These are phyloP conservation scores for Acipenser oxyrinchus DNA, from an alignment of 2,797 vertebrate genomes.

Conservation along the genomic window DNA sequence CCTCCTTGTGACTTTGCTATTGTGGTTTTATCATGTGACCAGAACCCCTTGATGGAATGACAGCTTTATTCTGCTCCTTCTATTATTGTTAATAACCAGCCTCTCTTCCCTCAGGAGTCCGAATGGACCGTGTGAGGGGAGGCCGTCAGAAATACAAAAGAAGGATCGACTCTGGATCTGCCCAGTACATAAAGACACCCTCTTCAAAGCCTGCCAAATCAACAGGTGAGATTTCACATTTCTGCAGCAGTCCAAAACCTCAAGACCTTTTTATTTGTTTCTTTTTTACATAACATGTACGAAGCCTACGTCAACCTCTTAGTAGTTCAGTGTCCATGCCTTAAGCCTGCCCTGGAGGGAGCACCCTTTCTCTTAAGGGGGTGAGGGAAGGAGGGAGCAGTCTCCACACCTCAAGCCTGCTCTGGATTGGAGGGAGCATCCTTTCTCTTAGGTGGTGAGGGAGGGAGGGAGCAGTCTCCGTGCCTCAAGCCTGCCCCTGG, in stretches of 20 bases:
- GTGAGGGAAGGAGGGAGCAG: too few relatives aligned
- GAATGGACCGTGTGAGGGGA: conserved; percentile 62
- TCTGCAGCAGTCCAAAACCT: background rate
- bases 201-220: conserved; percentile 28
- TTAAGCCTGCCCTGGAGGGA: too few relatives aligned
- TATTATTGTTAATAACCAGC: background rate
- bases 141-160: conserved; percentile 63
- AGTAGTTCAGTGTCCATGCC: too few relatives aligned
- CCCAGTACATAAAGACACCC: conserved; percentile 22
- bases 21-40: background rate
- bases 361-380: too few relatives aligned
- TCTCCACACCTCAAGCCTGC: too few relatives aligned
- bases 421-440: too few relatives aligned
- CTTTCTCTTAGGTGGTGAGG: too few relatives aligned
- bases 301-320: too few relatives aligned
- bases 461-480: too few relatives aligned
- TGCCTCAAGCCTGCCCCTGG: too few relatives aligned
- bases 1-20: too few relatives aligned
- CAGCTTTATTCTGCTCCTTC: background rate
- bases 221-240: conserved; percentile 34
- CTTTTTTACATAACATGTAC: too few relatives aligned
- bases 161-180: conserved; percentile 33
- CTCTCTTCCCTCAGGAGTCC: conserved; percentile 46
- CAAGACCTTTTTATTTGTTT: background rate
- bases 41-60: background rate